Evolutionary conservation across 2,113 vertebrate genomes (phyloP).

Genomic region (Centropus unirufus): DNA sequence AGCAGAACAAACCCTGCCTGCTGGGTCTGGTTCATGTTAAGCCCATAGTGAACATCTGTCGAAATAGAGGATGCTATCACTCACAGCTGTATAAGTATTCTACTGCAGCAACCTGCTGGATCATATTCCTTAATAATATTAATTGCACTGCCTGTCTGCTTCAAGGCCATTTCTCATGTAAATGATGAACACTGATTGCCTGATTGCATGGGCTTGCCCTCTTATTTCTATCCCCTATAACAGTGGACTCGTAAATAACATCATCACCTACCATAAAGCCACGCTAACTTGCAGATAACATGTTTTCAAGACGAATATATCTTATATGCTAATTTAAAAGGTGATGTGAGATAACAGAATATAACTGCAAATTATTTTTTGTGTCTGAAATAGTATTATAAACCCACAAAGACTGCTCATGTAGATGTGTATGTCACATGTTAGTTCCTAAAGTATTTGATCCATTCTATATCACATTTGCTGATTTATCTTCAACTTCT

Average conservation of each 20-base stretch:
- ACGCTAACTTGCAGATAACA: neutral
- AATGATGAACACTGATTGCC: neutral
- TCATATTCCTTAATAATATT: neutral
- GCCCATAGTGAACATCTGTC: accelerated
- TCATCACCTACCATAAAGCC: neutral
- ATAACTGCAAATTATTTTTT: neutral
- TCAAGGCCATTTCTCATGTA: neutral
- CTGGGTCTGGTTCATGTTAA: neutral
- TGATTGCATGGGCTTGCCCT: neutral
- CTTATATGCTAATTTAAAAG: neutral
- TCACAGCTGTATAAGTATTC: neutral
- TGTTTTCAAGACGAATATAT: neutral
- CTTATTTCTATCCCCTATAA: neutral
- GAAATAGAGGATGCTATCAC: neutral
- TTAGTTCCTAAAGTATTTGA: neutral
- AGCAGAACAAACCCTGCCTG: neutral
- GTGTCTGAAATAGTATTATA: neutral
- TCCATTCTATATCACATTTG: neutral
- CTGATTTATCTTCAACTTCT: neutral
- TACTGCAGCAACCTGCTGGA: neutral
- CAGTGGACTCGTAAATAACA: neutral
- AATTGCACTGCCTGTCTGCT: neutral
- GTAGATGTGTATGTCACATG: neutral
- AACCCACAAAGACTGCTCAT: neutral
- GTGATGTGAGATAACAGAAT: neutral